phyloP scores from a whole-genome alignment of 2,888 invertebrate genomes.

The Acronicta leporina region DNA sequence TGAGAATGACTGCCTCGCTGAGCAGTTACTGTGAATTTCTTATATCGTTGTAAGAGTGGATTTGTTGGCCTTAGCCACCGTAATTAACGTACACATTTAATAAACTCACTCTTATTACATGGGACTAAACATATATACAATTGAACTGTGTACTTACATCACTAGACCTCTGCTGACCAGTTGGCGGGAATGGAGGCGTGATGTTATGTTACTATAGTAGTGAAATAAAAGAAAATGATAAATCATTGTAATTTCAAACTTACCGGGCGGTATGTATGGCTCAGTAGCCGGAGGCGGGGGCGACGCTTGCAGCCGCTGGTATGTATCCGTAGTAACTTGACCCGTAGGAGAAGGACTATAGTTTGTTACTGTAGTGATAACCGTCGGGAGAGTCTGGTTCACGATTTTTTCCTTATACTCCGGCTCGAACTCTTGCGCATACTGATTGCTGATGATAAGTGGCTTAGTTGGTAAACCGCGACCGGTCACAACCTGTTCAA shows the following conservation, averaged over 20 bases:
- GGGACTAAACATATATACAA: too few species aligned
- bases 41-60: too few species aligned
- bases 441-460: constrained; percentile 85
- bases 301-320: constrained; percentile 78
- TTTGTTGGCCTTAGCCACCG: too few species aligned
- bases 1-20: too few species aligned
- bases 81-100: too few species aligned
- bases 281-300: constrained; percentile 77
- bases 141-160: too few species aligned
- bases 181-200: too few species aligned
- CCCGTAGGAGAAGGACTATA: constrained; percentile 71
- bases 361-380: constrained; percentile 53
- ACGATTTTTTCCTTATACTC: constrained; percentile 72
- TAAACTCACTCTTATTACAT: too few species aligned
- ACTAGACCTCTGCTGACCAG: too few species aligned
- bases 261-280: constrained; percentile 83
- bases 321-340: constrained; percentile 64
- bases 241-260: constrained; percentile 23
- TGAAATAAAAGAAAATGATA: too few species aligned
- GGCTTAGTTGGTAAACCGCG: constrained; percentile 80
- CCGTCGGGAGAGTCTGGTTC: constrained; percentile 48
- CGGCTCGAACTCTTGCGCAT: constrained; percentile 85
- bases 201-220: too few species aligned
- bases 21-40: too few species aligned
- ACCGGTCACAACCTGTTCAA: constrained; percentile 76